Conservation (phyloP, 2,797 vertebrate genomes). For the Cirrhinus molitorella region DNA sequence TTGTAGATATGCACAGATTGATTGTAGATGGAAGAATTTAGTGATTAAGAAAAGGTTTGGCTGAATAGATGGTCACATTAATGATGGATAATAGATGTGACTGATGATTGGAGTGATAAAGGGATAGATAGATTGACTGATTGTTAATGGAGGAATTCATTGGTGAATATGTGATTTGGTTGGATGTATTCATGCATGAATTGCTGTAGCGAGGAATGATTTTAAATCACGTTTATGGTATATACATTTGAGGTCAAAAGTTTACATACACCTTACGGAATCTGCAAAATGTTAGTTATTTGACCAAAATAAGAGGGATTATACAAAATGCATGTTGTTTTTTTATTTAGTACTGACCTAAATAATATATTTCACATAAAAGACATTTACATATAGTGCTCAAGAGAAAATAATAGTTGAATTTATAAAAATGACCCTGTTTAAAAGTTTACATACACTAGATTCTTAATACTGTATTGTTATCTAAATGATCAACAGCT, state of each 20-base stretch:
- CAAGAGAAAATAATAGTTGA: too few species aligned
- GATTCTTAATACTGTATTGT: too few species aligned
- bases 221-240: neutral
- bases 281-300: too few species aligned
- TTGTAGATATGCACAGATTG: neutral
- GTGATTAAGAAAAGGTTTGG: conserved; percentile 17
- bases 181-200: neutral
- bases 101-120: neutral
- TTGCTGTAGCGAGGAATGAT: neutral
- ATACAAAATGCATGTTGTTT: too few species aligned
- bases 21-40: neutral
- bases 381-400: too few species aligned
- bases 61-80: neutral
- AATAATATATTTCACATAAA: too few species aligned
- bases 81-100: neutral
- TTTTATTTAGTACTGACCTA: too few species aligned
- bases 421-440: too few species aligned
- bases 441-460: too few species aligned
- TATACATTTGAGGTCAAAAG: neutral
- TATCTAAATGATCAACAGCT: too few species aligned
- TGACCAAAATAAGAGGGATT: too few species aligned
- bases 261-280: too few species aligned
- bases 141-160: neutral
- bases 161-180: neutral
- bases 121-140: neutral